Evolutionary conservation across 2,888 invertebrate species (phyloP).

Genomic region (Schizaphis graminum): DNA sequence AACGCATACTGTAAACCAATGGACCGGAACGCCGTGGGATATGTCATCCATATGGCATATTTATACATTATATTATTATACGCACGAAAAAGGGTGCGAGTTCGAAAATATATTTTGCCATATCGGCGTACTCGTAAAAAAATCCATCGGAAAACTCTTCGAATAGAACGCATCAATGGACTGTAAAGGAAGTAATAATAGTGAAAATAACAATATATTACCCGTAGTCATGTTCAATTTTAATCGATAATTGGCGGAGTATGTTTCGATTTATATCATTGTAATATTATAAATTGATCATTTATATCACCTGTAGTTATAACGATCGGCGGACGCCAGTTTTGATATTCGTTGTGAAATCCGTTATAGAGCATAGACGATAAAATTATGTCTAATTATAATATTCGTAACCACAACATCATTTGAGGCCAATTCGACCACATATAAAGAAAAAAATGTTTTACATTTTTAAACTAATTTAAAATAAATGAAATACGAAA

Average conservation of each 20-base stretch:
- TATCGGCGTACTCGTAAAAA: slow-evolving; percentile 22
- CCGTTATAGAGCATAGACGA: neutral
- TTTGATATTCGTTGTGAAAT: neutral
- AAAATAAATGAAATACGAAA: neutral
- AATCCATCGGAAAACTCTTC: slow-evolving; percentile 17
- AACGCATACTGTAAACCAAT: neutral
- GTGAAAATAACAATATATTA: neutral
- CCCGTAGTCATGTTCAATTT: neutral
- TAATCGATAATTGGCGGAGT: slow-evolving; percentile 19
- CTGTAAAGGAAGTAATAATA: slow-evolving; percentile 13
- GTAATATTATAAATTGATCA: no score
- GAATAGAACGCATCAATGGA: slow-evolving; percentile 12
- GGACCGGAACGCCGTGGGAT: slow-evolving; percentile 27
- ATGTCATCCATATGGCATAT: slow-evolving; percentile 9
- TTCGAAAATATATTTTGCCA: neutral
- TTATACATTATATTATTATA: neutral
- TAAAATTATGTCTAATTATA: neutral
- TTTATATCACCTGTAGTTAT: neutral
- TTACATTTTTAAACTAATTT: neutral
- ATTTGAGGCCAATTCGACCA: neutral
- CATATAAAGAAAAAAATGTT: neutral
- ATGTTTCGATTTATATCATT: slow-evolving; percentile 7
- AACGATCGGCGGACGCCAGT: no score
- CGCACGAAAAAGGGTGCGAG: slow-evolving; percentile 10
- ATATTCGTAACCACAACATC: neutral